Conservation (phyloP, 2,888 invertebrate species). For the Adelphocoris suturalis region DNA sequence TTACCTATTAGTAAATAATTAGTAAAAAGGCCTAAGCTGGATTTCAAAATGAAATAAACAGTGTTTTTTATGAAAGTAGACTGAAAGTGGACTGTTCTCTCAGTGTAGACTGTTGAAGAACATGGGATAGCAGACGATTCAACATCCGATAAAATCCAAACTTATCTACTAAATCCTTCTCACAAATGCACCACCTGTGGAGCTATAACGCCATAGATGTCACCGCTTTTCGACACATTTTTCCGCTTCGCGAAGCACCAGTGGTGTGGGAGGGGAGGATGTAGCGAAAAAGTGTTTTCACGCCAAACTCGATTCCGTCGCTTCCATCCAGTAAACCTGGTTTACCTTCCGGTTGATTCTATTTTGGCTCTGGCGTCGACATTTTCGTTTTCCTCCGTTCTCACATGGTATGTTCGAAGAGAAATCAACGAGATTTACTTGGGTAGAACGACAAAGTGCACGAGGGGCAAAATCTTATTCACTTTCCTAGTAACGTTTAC, state of each 20-base stretch:
- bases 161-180: neutral
- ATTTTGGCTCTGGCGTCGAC: slow-evolving; percentile 11
- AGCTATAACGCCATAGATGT: neutral
- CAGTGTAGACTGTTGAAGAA: no score
- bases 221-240: slow-evolving; percentile 24
- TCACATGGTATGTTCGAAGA: neutral
- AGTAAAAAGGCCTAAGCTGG: no score
- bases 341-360: slow-evolving; percentile 30
- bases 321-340: slow-evolving; percentile 4
- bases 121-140: no score
- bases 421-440: no score
- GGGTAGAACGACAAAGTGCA: no score
- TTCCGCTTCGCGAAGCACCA: neutral
- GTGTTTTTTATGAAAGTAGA: no score
- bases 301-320: slow-evolving; percentile 22
- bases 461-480: no score
- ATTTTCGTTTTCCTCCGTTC: neutral
- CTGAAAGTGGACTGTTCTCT: no score
- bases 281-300: neutral
- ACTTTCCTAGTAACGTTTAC: no score
- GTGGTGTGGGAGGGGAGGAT: neutral
- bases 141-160: neutral
- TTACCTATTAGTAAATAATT: no score
- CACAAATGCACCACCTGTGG: neutral
- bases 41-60: no score